Evolutionary conservation across 1,140 invertebrate genomes (phyloP), one percentile per base, ranked within the genome.

Genomic region (Macrobrachium rosenbergii): DNA sequence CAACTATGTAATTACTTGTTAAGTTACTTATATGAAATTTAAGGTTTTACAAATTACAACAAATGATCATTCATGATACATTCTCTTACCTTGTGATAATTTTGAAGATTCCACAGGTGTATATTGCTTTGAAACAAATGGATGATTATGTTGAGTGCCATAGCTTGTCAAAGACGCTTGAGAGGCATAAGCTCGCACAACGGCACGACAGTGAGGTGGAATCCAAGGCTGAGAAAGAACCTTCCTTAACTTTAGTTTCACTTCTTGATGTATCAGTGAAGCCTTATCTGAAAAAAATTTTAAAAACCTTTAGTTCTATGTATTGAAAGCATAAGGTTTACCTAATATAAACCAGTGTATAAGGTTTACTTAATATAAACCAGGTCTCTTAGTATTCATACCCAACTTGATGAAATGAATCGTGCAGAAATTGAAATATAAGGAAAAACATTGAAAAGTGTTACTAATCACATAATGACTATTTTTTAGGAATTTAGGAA

Each of bases 141-240:
- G 69, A 16, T n/a, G 69, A 23, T 14, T 72, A 12, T 72, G 19
- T 12, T 72, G 69, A 72, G 69, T 72, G 3, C 69, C 21, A 72
- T 72, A 72, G 14, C 37, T 72, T 7, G 69, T 72, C 23, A 72
- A 23, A 72, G 69, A 72, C 11, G 69, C 19, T 72, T 72, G 23
- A 43, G 69, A 28, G 5, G 69, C 69, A 28, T 23, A 72, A 8
- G 19, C 21, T 23, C 69, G 37, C 21, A 43, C 69, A 72, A 72
- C 69, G 10, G 23, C 23, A 17, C 69, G 69, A 17, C 69, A 72
- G 37, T 72, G 69, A 6, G n/a, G 69, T 16, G 69, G 69, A 72
- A 72, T 72, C 69, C 69, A 72, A 37, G 69, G 69, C 16, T 72
- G 69, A 5, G 11, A 16, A 6, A 72, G 69, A 28, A 43, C 23